phyloP scores from a whole-genome alignment of 2,113 vertebrate genomes.

The Struthidea cinerea region DNA sequence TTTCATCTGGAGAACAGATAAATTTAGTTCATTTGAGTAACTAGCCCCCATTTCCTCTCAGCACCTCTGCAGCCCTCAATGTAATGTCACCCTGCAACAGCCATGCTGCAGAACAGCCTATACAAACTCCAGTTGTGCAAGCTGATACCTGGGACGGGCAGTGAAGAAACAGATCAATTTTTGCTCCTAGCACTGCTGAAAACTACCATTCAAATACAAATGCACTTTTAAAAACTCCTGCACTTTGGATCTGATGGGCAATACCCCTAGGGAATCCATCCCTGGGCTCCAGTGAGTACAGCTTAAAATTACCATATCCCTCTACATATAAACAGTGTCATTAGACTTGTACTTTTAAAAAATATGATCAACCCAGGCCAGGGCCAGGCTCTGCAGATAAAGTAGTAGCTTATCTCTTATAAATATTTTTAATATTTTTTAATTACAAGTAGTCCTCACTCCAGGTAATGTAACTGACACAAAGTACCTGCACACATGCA shows the following conservation, averaged over 20 bases:
- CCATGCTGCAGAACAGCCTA: background rate
- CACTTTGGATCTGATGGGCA: background rate
- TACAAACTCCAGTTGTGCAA: background rate
- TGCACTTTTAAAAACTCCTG: background rate
- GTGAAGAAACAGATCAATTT: background rate
- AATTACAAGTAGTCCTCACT: conserved; percentile 74
- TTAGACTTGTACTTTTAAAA: conserved; percentile 71
- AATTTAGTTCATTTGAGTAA: background rate
- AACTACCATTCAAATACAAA: background rate
- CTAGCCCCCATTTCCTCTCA: background rate
- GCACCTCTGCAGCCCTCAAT: background rate
- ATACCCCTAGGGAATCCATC: background rate
- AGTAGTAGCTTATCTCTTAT: conserved; percentile 69
- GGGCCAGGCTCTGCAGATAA: conserved; percentile 69
- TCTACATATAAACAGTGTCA: conserved; percentile 51
- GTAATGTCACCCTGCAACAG: background rate
- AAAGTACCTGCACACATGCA: conserved; percentile 67
- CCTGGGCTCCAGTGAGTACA: background rate
- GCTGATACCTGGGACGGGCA: background rate
- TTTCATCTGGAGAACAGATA: background rate
- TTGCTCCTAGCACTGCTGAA: background rate
- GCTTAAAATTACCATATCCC: background rate
- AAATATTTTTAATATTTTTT: conserved; percentile 71
- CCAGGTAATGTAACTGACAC: conserved; percentile 67
- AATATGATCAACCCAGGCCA: conserved; percentile 60